These are phyloP conservation scores for Drosophila ficusphila DNA, from an alignment of 1,140 invertebrate species.

Conservation along the genomic window DNA sequence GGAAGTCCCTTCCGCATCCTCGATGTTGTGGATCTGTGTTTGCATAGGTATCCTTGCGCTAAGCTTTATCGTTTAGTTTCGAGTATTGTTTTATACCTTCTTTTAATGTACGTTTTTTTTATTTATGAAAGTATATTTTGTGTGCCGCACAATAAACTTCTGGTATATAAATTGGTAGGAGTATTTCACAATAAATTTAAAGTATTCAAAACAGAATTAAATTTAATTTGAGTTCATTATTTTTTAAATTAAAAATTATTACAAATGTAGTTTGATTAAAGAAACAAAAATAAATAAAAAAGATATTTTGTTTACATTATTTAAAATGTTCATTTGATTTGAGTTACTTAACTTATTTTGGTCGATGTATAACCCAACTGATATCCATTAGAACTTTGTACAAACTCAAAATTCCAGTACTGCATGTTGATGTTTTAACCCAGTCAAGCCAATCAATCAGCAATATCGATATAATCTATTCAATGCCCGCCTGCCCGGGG, in stretches of 20 bases:
- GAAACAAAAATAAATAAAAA: no score
- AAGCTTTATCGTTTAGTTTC: conserved; percentile 19
- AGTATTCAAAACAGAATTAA: no score
- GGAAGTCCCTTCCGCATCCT: conserved; percentile 71
- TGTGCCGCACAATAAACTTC: background rate
- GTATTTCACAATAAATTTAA: no score
- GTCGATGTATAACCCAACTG: conserved; percentile 42
- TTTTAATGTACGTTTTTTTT: conserved; percentile 2
- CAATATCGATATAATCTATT: conserved; percentile 26
- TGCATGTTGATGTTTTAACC: conserved; percentile 78
- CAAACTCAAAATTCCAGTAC: conserved; percentile 45
- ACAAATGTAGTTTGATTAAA: no score
- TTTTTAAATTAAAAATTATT: background rate
- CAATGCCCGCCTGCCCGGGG: conserved; percentile 49
- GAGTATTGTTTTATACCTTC: background rate
- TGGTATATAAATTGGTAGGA: no score
- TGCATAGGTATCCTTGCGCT: conserved; percentile 63
- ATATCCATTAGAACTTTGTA: conserved; percentile 56
- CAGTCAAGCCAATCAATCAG: conserved; percentile 29
- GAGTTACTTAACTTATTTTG: conserved; percentile 5
- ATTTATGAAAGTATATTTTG: background rate
- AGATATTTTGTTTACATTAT: background rate
- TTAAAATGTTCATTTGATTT: background rate
- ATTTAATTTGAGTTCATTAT: no score
- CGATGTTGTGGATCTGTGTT: conserved; percentile 84